These are phyloP conservation scores for Sclerurus mexicanus DNA, from an alignment of 2,113 vertebrate species.

Conservation along the genomic window DNA sequence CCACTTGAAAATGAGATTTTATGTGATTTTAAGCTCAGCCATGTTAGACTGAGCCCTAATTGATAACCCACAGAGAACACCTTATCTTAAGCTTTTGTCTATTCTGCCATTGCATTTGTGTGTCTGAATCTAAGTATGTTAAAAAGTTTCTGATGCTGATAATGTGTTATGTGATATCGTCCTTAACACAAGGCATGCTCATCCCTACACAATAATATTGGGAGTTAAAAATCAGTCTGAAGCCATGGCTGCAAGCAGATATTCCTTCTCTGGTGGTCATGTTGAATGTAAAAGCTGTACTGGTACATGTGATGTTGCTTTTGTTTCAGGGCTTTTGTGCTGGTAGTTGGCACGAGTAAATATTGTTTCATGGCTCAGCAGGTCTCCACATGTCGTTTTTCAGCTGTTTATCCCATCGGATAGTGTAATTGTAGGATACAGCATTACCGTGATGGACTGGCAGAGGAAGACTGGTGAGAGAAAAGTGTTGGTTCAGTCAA, in stretches of 20 bases:
- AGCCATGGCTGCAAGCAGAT: neutral
- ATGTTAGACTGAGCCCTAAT: neutral
- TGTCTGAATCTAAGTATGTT: neutral
- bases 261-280: neutral
- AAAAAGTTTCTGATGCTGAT: neutral
- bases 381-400: neutral
- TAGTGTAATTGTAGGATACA: neutral
- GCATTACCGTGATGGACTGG: neutral
- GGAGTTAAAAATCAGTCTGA: neutral
- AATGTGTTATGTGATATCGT: neutral
- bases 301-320: neutral
- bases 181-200: neutral
- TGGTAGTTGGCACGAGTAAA: neutral
- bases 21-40: neutral
- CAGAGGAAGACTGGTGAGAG: neutral
- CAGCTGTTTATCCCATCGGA: neutral
- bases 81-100: neutral
- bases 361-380: constrained; percentile 10
- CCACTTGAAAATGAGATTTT: neutral
- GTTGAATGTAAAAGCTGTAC: neutral
- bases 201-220: neutral
- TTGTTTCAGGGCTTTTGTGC: constrained; percentile 6
- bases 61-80: neutral
- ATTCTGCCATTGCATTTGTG: neutral
- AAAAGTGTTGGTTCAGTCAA: neutral